Conservation (phyloP, 23 tunicate genomes). For the Trididemnum clinides region DNA sequence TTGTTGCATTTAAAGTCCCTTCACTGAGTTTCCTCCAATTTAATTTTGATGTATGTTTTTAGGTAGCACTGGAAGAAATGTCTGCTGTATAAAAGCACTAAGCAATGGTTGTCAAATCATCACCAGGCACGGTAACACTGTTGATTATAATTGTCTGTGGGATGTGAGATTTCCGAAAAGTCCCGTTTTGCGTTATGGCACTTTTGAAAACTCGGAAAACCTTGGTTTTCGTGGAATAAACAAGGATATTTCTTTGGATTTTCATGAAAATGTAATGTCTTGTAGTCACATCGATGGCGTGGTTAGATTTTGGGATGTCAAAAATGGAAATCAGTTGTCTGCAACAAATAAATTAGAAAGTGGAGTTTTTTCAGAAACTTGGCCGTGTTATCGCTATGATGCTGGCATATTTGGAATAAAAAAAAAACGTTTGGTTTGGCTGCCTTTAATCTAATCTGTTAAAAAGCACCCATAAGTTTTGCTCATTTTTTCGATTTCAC, state of each 20-base stretch:
- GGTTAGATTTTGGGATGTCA: not conserved
- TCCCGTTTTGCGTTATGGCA: not conserved
- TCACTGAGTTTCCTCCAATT: no score
- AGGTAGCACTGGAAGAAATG: not conserved
- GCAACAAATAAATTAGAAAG: not conserved
- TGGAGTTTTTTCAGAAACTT: not conserved
- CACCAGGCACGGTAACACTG: not conserved
- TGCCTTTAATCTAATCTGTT: no score
- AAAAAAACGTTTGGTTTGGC: not conserved
- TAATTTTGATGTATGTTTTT: not conserved
- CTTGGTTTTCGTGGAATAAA: constrained; percentile 2
- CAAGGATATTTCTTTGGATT: not conserved
- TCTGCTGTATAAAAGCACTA: not conserved
- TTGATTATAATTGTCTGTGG: not conserved
- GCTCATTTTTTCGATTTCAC: no score
- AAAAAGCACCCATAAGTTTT: no score
- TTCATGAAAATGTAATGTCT: not conserved
- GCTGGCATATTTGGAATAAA: not conserved
- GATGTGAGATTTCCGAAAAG: not conserved
- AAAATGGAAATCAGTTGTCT: not conserved
- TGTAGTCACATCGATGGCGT: constrained; percentile 3
- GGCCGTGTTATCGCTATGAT: not conserved
- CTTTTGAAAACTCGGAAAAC: not conserved
- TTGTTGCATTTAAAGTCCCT: no score
- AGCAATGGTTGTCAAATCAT: not conserved